Evolutionary conservation across 2,113 vertebrate species (phyloP).

Genomic region (Gallinago paraguaiae): DNA sequence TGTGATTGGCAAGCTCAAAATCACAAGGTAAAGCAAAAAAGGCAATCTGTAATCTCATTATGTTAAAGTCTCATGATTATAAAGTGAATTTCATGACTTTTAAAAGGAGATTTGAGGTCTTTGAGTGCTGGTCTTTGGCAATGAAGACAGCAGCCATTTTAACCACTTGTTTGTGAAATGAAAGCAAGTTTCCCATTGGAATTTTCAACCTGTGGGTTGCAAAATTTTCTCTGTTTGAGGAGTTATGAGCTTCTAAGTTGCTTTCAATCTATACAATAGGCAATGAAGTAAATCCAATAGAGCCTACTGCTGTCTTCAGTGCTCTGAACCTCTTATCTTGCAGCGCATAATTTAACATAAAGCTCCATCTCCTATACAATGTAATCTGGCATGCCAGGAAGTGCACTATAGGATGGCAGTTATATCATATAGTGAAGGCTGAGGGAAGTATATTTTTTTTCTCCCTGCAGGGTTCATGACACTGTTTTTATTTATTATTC

Average conservation of each 20-base stretch:
- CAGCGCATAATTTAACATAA: slow-evolving; percentile 38
- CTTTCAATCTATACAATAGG: slow-evolving; percentile 1
- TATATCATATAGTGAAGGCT: neutral
- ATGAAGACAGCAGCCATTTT: neutral
- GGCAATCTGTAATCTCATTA: neutral
- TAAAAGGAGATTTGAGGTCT: neutral
- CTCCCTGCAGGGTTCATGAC: neutral
- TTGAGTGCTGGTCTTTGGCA: neutral
- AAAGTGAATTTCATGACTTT: neutral
- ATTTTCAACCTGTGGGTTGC: neutral
- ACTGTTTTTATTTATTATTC: neutral
- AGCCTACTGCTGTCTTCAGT: neutral
- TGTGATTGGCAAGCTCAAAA: neutral
- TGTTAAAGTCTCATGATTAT: neutral
- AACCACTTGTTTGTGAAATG: neutral
- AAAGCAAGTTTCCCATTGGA: neutral
- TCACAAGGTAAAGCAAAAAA: neutral
- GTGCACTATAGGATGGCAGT: neutral
- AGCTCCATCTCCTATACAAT: neutral
- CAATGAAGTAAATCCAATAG: slow-evolving; percentile 47
- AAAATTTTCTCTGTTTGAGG: neutral
- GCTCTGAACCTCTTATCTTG: slow-evolving; percentile 19
- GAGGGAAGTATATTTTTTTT: neutral
- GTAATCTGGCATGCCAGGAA: neutral
- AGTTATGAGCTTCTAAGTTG: neutral